Percentiles rank a stretch among this genome's conserved stretches.
These are phyloP conservation scores for Felis chaus DNA, from an alignment of 2,113 vertebrate genomes.

Conservation along the genomic window DNA sequence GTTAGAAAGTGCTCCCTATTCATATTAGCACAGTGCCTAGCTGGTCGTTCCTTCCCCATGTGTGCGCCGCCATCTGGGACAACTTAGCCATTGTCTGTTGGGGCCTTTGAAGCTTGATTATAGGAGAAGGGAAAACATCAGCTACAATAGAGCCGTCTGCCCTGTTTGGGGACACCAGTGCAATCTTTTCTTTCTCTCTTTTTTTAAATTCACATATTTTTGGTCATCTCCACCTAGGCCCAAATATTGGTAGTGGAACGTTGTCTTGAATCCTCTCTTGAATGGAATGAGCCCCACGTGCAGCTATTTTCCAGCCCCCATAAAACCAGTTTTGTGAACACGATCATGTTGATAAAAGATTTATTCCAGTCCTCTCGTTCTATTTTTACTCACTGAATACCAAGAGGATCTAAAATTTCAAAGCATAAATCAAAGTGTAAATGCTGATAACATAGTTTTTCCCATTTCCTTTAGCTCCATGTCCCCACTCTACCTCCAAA, in stretches of 20 bases:
- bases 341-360: neutral
- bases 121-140: slow-evolving; percentile 51
- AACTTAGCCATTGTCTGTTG: slow-evolving; percentile 71
- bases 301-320: neutral
- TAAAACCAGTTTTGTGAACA: neutral
- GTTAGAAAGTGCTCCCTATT: neutral
- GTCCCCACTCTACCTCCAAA: neutral
- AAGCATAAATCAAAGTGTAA: neutral
- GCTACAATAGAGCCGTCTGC: neutral
- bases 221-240: slow-evolving; percentile 26
- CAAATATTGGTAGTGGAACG: neutral
- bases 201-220: slow-evolving; percentile 50
- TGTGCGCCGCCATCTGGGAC: slow-evolving; percentile 69
- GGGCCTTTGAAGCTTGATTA: slow-evolving; percentile 77
- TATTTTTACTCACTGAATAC: neutral
- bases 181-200: neutral
- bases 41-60: neutral
- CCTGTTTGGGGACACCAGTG: slow-evolving; percentile 12
- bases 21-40: neutral
- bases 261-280: slow-evolving; percentile 22
- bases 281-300: neutral
- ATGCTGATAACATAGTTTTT: neutral
- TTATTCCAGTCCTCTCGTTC: neutral
- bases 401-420: slow-evolving; percentile 13
- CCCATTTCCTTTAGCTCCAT: neutral